Evolutionary conservation across 2,888 invertebrate genomes (phyloP).

Genomic region (Bombylius major): DNA sequence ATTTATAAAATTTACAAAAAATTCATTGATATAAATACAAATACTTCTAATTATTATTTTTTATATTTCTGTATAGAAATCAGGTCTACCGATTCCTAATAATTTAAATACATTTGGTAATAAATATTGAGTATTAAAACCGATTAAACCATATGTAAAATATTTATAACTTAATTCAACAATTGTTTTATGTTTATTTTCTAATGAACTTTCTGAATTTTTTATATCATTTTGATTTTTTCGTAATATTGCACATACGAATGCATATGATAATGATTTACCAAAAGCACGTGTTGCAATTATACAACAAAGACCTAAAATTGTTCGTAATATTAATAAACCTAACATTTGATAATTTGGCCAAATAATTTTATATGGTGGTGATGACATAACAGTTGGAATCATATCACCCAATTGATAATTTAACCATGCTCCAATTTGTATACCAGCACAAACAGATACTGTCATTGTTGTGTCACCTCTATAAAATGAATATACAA

Average conservation of each 20-base stretch:
- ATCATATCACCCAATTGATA: constrained; percentile 62
- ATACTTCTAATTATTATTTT: not conserved
- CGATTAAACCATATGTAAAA: constrained; percentile 65
- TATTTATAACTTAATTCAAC: constrained; percentile 78
- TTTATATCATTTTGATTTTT: constrained; percentile 53
- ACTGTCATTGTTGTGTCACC: constrained; percentile 84
- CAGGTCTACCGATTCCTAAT: constrained; percentile 64
- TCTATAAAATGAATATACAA: constrained; percentile 40
- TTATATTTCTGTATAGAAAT: constrained; percentile 77
- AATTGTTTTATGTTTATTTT: constrained; percentile 57
- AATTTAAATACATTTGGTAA: constrained; percentile 66
- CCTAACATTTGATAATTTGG: constrained; percentile 62
- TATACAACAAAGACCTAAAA: constrained; percentile 63
- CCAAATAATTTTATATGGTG: constrained; percentile 68
- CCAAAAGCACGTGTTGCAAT: constrained; percentile 52
- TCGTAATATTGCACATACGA: constrained; percentile 55
- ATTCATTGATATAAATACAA: too few species aligned
- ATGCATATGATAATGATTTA: constrained; percentile 56
- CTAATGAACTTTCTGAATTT: constrained; percentile 49
- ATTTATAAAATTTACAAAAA: too few species aligned
- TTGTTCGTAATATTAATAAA: constrained; percentile 51
- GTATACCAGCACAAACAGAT: constrained; percentile 66
- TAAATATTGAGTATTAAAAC: constrained; percentile 62
- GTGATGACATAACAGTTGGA: constrained; percentile 48
- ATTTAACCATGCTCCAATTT: constrained; percentile 72